A percentile compares a stretch with the other conserved stretches of the same genome.
phyloP scores from a whole-genome alignment of 2,797 vertebrate species.

The Etheostoma nigrum region DNA sequence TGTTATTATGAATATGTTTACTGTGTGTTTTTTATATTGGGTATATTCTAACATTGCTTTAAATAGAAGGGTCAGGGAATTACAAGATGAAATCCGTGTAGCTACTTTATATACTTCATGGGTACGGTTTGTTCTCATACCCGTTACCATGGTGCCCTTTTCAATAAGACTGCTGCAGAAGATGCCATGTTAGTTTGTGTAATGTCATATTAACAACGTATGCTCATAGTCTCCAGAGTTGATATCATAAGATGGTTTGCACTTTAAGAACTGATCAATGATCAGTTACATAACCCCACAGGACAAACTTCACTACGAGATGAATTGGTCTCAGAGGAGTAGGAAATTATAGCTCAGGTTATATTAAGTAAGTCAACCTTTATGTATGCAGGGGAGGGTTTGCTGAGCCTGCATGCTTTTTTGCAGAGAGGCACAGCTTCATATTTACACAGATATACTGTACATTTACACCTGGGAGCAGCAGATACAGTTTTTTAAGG shows the following conservation, averaged over 20 bases:
- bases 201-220: constrained; percentile 47
- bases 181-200: constrained; percentile 33
- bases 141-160: constrained; percentile 23
- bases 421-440: constrained; percentile 14
- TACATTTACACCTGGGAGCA: constrained; percentile 38
- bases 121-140: constrained; percentile 7
- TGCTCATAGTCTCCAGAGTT: constrained; percentile 2
- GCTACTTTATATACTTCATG: background rate
- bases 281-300: constrained; percentile 39
- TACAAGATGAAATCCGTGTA: constrained; percentile 3
- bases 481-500: constrained; percentile 3
- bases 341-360: constrained; percentile 63
- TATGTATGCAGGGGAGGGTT: constrained; percentile 45
- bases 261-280: constrained; percentile 42
- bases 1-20: background rate
- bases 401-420: constrained; percentile 52
- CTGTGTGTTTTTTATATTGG: no score
- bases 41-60: background rate
- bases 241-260: constrained; percentile 23
- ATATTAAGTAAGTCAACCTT: constrained; percentile 71
- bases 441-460: constrained; percentile 16
- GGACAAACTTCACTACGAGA: constrained; percentile 49
- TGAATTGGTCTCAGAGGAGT: constrained; percentile 60
- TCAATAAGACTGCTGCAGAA: constrained; percentile 6
- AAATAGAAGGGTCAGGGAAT: constrained; percentile 3